Percentiles rank a stretch among this genome's conserved stretches.
These are phyloP conservation scores for Eptatretus burgeri DNA, from an alignment of 2,113 vertebrate species.

Conservation along the genomic window DNA sequence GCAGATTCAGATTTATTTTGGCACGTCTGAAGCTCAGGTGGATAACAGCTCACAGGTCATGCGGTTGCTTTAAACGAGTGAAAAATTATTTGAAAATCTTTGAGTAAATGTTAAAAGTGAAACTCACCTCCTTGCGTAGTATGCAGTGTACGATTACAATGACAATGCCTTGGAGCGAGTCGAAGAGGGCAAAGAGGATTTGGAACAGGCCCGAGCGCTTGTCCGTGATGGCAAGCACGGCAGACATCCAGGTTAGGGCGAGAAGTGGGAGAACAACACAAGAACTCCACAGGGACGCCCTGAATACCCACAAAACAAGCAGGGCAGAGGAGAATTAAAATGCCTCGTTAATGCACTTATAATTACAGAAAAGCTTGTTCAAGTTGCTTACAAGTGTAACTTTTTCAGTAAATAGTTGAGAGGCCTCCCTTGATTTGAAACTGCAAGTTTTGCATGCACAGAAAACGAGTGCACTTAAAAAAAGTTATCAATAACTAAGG, in stretches of 20 bases:
- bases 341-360: background rate
- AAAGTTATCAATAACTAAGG: no score
- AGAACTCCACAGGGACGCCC: slow-evolving; percentile 57
- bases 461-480: no score
- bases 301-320: slow-evolving; percentile 10
- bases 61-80: no score
- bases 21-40: no score
- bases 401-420: no score
- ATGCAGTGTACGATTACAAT: slow-evolving; percentile 90
- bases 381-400: no score
- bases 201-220: slow-evolving; percentile 73
- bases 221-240: slow-evolving; percentile 89
- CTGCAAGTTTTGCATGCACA: no score
- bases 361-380: no score
- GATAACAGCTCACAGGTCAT: no score
- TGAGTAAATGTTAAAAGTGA: background rate
- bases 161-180: slow-evolving; percentile 83
- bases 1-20: no score
- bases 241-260: slow-evolving; percentile 97
- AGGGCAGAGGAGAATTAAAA: background rate
- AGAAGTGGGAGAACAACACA: slow-evolving; percentile 68
- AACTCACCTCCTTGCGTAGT: slow-evolving; percentile 66
- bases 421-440: no score
- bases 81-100: no score
- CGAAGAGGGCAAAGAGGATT: slow-evolving; percentile 71